These are phyloP conservation scores for Phrynosoma blainvillii DNA, from an alignment of 2,113 vertebrate genomes.

Conservation along the genomic window DNA sequence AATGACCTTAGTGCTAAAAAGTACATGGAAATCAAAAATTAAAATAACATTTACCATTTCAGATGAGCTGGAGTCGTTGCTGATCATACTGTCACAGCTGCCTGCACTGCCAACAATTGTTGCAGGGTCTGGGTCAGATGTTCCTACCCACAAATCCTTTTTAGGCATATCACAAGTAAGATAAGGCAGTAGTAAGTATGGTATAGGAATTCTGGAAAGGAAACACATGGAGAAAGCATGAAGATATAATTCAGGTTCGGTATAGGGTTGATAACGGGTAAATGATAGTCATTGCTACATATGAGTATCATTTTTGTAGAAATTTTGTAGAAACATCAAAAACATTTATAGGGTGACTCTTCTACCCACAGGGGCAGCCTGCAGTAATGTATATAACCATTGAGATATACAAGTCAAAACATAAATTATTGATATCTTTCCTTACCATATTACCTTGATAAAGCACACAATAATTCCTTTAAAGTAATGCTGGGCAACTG, in stretches of 20 bases:
- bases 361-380: background rate
- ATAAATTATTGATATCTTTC: background rate
- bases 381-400: too few relatives aligned
- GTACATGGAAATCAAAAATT: background rate
- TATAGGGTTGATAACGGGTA: background rate
- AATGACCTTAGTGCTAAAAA: background rate
- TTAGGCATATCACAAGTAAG: constrained; percentile 79
- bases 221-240: constrained; percentile 25
- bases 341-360: background rate
- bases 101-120: constrained; percentile 73
- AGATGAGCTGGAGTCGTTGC: constrained; percentile 77
- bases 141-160: constrained; percentile 83
- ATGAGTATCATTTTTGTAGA: background rate
- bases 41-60: constrained; percentile 79
- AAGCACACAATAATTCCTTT: background rate
- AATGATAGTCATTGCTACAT: too few relatives aligned
- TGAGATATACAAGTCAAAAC: too few relatives aligned
- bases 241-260: background rate
- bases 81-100: constrained; percentile 87
- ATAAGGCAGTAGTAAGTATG: rapidly evolving
- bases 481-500: too few relatives aligned
- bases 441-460: background rate
- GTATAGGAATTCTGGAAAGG: constrained; percentile 8
- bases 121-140: constrained; percentile 72
- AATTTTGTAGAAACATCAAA: background rate